Evolutionary conservation across 2,113 vertebrate genomes (phyloP).

Genomic region (Cygnus atratus): DNA sequence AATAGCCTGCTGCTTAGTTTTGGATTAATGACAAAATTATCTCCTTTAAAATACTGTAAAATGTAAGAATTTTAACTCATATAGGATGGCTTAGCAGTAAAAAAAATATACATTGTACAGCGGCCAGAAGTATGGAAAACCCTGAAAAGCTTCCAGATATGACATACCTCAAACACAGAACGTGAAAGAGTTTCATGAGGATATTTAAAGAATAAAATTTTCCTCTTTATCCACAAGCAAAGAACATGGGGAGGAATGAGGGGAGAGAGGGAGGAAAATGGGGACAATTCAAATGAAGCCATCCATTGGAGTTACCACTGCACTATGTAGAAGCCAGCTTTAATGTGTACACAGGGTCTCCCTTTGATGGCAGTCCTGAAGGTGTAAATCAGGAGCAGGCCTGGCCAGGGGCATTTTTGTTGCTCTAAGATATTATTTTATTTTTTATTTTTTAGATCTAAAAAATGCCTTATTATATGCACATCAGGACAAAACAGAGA

Average conservation of each 20-base stretch:
- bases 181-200: neutral
- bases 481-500: neutral
- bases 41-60: slow-evolving; percentile 40
- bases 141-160: slow-evolving; percentile 39
- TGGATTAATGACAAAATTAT: slow-evolving; percentile 54
- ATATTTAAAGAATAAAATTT: neutral
- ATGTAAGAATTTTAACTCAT: slow-evolving; percentile 5
- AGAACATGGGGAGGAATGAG: neutral
- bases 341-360: neutral
- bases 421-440: neutral
- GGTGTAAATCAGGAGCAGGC: neutral
- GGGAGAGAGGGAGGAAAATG: neutral
- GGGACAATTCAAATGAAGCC: neutral
- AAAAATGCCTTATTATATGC: neutral
- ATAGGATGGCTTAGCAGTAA: slow-evolving; percentile 7
- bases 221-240: neutral
- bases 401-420: neutral
- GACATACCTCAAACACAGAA: slow-evolving; percentile 17
- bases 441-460: neutral
- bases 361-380: neutral
- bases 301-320: neutral
- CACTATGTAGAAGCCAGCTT: neutral
- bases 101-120: neutral
- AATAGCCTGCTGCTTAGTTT: slow-evolving; percentile 42
- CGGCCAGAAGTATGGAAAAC: slow-evolving; percentile 2